These are phyloP conservation scores for Cinclus cinclus DNA, from an alignment of 2,113 vertebrate genomes.

Conservation along the genomic window DNA sequence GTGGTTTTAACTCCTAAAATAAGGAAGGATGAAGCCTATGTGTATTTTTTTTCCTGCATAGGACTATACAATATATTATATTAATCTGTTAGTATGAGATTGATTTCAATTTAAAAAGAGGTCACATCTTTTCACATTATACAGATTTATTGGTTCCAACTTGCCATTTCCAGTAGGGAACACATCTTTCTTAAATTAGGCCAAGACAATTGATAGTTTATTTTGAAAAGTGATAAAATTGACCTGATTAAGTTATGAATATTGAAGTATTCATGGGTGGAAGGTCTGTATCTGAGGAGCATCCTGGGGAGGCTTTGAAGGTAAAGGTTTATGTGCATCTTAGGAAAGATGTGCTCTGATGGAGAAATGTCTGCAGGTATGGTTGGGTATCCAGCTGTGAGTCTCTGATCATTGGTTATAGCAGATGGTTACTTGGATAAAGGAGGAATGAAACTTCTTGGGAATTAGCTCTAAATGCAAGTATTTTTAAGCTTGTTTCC, in stretches of 20 bases:
- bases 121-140: background rate
- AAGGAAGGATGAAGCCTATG: background rate
- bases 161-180: background rate
- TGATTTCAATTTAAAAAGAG: background rate
- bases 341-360: background rate
- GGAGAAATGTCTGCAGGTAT: background rate
- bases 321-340: background rate
- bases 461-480: background rate
- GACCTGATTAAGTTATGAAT: background rate
- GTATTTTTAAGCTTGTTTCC: background rate
- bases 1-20: background rate
- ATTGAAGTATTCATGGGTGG: accelerated
- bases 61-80: background rate
- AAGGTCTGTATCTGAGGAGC: background rate
- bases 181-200: background rate
- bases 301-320: background rate
- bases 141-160: background rate
- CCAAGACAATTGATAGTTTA: background rate
- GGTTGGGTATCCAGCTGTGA: background rate
- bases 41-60: background rate
- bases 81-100: background rate
- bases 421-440: background rate
- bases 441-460: background rate
- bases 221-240: background rate
- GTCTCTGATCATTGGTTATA: background rate